phyloP scores from a whole-genome alignment of 2,797 vertebrate species.

The Sebastiscus albofasciatus region DNA sequence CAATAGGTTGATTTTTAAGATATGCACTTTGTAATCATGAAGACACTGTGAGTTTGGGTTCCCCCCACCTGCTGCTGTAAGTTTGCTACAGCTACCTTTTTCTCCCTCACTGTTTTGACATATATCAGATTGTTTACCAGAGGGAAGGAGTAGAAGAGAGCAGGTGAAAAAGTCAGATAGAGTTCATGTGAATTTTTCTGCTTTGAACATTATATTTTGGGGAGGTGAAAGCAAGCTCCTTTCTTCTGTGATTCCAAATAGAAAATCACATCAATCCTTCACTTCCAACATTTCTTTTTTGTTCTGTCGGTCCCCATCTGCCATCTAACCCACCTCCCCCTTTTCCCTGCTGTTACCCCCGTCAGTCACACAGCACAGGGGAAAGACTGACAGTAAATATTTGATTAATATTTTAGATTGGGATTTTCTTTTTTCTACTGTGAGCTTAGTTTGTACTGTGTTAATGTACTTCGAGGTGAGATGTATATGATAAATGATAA shows the following conservation, averaged over 20 bases:
- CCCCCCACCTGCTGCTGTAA: not conserved
- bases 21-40: constrained; percentile 20
- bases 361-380: constrained; percentile 30
- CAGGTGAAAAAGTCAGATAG: constrained; percentile 63
- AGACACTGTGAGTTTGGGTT: not conserved
- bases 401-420: not conserved
- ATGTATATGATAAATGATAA: not conserved
- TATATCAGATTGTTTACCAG: constrained; percentile 53
- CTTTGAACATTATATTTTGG: constrained; percentile 57
- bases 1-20: constrained; percentile 10
- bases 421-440: not conserved
- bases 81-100: constrained; percentile 31
- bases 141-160: constrained; percentile 32
- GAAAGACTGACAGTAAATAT: not conserved
- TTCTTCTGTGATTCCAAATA: constrained; percentile 37
- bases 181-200: constrained; percentile 60
- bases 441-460: not conserved
- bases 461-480: not conserved
- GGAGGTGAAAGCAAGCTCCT: constrained; percentile 14
- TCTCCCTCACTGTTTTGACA: constrained; percentile 42
- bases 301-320: constrained; percentile 38
- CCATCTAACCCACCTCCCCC: not conserved
- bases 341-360: not conserved
- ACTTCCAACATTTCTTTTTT: constrained; percentile 44
- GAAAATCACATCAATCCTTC: constrained; percentile 46